Conservation (phyloP, 1,140 invertebrate species). For the Drosophila lacteicornis region DNA sequence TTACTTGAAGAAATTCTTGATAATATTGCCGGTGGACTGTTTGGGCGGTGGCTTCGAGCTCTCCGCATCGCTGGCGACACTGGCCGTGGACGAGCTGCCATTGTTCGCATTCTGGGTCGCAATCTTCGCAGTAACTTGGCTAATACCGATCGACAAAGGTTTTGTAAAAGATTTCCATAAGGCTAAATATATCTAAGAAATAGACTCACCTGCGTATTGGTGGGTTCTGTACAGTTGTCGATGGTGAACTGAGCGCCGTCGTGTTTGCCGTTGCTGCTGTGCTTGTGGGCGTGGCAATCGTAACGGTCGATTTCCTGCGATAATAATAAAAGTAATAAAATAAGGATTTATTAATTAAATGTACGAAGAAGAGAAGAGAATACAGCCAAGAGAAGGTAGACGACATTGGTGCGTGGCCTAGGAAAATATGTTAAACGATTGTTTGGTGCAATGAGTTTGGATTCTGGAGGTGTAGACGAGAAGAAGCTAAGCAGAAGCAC, state of each 20-base stretch:
- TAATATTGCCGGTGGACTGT: conserved; percentile 94
- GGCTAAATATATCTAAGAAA: neutral
- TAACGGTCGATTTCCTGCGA: conserved; percentile 64
- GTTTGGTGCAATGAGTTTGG: conserved; percentile 72
- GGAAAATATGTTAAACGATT: conserved; percentile 56
- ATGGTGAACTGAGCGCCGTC: conserved; percentile 67
- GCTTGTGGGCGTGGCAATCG: conserved; percentile 61
- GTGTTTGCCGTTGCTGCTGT: conserved; percentile 60
- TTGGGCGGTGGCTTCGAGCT: conserved; percentile 67
- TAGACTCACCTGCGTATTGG: conserved; percentile 76
- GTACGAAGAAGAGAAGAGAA: conserved; percentile 6
- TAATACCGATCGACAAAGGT: conserved; percentile 39
- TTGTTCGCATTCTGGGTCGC: conserved; percentile 47
- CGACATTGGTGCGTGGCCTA: conserved; percentile 79
- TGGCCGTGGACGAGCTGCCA: conserved; percentile 86
- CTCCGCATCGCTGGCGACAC: conserved; percentile 64
- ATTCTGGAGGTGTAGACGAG: conserved; percentile 36
- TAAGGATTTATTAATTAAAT: conserved; percentile 6
- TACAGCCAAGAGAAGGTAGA: conserved; percentile 39
- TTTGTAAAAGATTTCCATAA: conserved; percentile 9
- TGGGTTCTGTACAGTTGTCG: conserved; percentile 70
- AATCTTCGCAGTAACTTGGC: conserved; percentile 80
- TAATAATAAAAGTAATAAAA: conserved; percentile 17
- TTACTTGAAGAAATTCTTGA: conserved; percentile 98
- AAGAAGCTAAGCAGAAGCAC: conserved; percentile 75